Percentiles rank a stretch among this genome's conserved stretches.
These are phyloP conservation scores for Calameuta idolon DNA, from an alignment of 2,888 invertebrate species.

Conservation along the genomic window DNA sequence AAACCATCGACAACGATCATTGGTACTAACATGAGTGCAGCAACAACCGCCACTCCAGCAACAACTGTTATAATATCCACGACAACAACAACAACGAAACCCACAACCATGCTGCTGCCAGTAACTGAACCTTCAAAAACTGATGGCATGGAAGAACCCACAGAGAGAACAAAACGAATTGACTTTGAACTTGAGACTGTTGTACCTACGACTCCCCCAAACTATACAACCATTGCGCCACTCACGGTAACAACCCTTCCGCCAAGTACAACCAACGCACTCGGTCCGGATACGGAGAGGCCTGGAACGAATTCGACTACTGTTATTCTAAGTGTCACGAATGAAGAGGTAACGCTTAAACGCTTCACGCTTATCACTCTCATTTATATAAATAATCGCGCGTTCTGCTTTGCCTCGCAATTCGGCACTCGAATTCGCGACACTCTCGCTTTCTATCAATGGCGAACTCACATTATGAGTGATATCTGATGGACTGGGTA, in stretches of 20 bases:
- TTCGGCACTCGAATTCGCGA: neutral
- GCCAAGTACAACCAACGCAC: constrained; percentile 15
- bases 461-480: constrained; percentile 13
- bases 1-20: constrained; percentile 55
- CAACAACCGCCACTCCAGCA: constrained; percentile 20
- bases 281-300: constrained; percentile 29
- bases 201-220: constrained; percentile 36
- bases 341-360: constrained; percentile 64
- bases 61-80: constrained; percentile 33
- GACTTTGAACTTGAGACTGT: constrained; percentile 39
- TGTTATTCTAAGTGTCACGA: constrained; percentile 54
- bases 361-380: constrained; percentile 42
- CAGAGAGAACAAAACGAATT: constrained; percentile 42
- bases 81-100: constrained; percentile 34
- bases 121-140: constrained; percentile 38
- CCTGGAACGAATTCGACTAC: constrained; percentile 46
- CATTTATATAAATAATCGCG: constrained; percentile 3
- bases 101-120: constrained; percentile 28
- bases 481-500: constrained; percentile 1
- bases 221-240: constrained; percentile 36
- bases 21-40: constrained; percentile 44
- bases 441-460: neutral
- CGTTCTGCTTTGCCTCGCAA: neutral
- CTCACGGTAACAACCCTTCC: constrained; percentile 30
- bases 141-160: constrained; percentile 39